Evolutionary conservation across 2,888 invertebrate species (phyloP).

Genomic region (Poecilobothrus nobilitatus): DNA sequence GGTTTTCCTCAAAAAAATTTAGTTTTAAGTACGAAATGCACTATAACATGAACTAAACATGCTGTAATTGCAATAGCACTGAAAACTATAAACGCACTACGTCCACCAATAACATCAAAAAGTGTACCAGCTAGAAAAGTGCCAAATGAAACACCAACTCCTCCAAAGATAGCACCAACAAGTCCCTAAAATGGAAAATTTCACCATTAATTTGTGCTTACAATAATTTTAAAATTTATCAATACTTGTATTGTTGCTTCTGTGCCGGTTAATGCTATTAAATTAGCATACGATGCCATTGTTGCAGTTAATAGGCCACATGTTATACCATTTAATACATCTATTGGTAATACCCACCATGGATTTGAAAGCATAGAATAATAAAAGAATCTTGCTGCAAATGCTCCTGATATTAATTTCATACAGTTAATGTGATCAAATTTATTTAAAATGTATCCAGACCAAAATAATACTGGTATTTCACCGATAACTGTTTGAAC

Average conservation of each 20-base stretch:
- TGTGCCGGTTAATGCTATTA: constrained; percentile 65
- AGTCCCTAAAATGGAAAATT: constrained; percentile 52
- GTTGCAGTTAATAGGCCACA: constrained; percentile 73
- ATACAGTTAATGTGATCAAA: constrained; percentile 69
- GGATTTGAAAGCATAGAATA: constrained; percentile 66
- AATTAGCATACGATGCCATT: constrained; percentile 72
- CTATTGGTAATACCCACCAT: constrained; percentile 71
- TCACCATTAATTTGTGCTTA: too few species aligned
- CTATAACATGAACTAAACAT: background rate
- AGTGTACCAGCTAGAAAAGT: constrained; percentile 63
- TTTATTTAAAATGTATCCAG: constrained; percentile 59
- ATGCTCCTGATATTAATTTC: constrained; percentile 63
- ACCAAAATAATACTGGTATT: constrained; percentile 70
- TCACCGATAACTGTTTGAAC: constrained; percentile 70
- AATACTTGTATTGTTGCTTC: constrained; percentile 65
- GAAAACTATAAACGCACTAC: background rate
- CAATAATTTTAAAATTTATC: too few species aligned
- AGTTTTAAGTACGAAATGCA: background rate
- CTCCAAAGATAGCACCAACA: constrained; percentile 80
- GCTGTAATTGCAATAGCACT: background rate
- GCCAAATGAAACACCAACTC: constrained; percentile 71
- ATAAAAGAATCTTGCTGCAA: constrained; percentile 63
- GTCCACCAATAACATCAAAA: background rate
- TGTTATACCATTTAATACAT: constrained; percentile 71
- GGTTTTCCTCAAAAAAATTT: background rate